Base-by-base conservation (phyloP, 2,888 invertebrate species). In the Diogma glabrata region DNA sequence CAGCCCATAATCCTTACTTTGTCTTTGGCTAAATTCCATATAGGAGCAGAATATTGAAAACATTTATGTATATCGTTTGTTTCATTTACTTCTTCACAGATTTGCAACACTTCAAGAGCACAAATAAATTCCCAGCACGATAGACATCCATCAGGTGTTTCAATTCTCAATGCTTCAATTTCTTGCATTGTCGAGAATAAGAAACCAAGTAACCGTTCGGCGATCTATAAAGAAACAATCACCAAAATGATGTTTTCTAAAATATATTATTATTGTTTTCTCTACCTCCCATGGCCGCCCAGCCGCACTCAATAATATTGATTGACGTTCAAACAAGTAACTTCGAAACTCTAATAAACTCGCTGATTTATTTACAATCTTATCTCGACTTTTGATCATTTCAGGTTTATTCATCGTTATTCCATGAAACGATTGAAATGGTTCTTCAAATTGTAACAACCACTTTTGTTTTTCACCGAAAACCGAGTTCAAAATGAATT, bases 61-160 rank as follows among this genome's bases (percentile, higher is more conserved):
- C 89, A 90, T 54, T 81, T 78, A 61, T 86, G 82, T 24, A 77
- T 75, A 53, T 81, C 81, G 58, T 79, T 81, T 20, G 79, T 77
- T 60, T 77, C 77, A 59, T 81, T 75, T 40, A 77, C 75, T 52
- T 77, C 73, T 59, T 87, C 84, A 66, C 91, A 91, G 2, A 86
- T 82, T 48, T 87, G 80, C 50, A 95, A 70, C 2, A 92, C 88
- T 70, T 95, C 94, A 53, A 92, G 76, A 54, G 89, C 87, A 53
- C 91, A 92, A 1, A 95, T 77, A 63, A 93, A 91, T 52, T 92
- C 83, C 95, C 95, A 96, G 65, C 92, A 93, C 26, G 87, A 82
- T 2, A 89, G 74, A 0, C 93, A 88, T 30, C 95, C 95, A 17
- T 81, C 80, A 23, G 87, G 86, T 51, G 82, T 77, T 47, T 76